Evolutionary conservation across 2,797 vertebrate species (phyloP), one percentile per base, ranked within the genome.

Genomic region (Pseudochromis fuscus): DNA sequence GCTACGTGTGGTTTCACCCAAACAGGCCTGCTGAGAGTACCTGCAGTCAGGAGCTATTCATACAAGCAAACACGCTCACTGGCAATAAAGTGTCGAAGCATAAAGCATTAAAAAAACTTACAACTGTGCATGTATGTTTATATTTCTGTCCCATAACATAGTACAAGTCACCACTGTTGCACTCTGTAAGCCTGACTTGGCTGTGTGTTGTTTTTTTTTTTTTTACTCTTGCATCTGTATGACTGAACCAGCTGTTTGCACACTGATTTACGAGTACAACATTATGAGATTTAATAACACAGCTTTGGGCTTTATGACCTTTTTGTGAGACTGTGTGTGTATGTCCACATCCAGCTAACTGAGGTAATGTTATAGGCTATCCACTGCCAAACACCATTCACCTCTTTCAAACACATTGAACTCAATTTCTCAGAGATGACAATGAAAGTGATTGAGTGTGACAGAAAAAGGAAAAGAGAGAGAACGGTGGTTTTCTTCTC

Each of bases 231-330:
- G 42, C 60, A 66, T 77, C 63, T 79, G 69, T 74, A 45, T 30
- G 45, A 66, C 30, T 7, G 46, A 46, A 65, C 31, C 85, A 79
- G 76, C 80, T 86, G 79, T 86, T 88, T 81, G 71, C 80, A 44
- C 51, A 5, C 77, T 84, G 86, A 88, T 89, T 90, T 88, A 91
- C 38, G 59, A 84, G 75, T 59, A 67, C 57, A 82, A 71, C 85
- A 83, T 86, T 87, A 83, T 87, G 81, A 84, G 84, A 82, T 85
- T 90, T 87, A 82, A 85, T 82, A 88, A 80, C 80, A 72, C 42
- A 63, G 80, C 82, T 83, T 67, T 79, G 71, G 69, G 83, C 73
- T 90, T 89, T 87, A 83, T 84, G 80, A 83, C 82, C 79, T 74
- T 86, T 85, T n/a, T n/a, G n/a, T 88, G 81, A 81, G 67, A 77